Evolutionary conservation across 2,888 invertebrate genomes (phyloP).

Genomic region (Celastrina argiolus): DNA sequence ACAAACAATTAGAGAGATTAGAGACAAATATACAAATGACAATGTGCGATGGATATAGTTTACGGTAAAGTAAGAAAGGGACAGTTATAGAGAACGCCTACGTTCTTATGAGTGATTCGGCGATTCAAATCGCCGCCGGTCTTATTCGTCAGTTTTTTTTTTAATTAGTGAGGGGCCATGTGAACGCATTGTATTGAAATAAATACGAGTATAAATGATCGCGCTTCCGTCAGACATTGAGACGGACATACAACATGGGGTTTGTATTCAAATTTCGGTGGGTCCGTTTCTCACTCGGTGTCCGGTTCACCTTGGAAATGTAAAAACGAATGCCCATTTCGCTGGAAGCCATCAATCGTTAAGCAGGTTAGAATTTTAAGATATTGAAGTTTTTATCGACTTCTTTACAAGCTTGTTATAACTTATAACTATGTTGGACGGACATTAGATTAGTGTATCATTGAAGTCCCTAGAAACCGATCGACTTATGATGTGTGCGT

Average conservation of each 20-base stretch:
- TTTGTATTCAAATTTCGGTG: slow-evolving; percentile 42
- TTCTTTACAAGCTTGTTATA: not conserved
- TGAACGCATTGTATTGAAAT: slow-evolving; percentile 70
- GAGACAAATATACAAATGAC: slow-evolving; percentile 56
- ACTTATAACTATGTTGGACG: not conserved
- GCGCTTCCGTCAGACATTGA: slow-evolving; percentile 53
- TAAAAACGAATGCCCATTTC: slow-evolving; percentile 11
- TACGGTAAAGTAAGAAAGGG: slow-evolving; percentile 47
- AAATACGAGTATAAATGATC: slow-evolving; percentile 68
- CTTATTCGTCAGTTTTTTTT: slow-evolving; percentile 74
- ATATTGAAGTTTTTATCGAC: not conserved
- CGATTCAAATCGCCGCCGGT: slow-evolving; percentile 75
- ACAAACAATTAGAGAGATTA: slow-evolving; percentile 63
- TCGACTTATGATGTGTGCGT: too few species aligned
- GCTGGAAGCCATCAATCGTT: slow-evolving; percentile 6
- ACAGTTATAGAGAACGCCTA: slow-evolving; percentile 64
- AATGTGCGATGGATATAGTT: slow-evolving; percentile 50
- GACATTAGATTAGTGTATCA: not conserved
- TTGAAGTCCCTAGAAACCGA: too few species aligned
- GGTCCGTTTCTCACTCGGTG: slow-evolving; percentile 34
- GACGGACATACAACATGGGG: slow-evolving; percentile 48
- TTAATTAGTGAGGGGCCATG: slow-evolving; percentile 76
- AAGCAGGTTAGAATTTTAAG: not conserved
- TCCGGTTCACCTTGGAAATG: slow-evolving; percentile 21
- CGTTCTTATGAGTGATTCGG: slow-evolving; percentile 71